Base-by-base conservation (phyloP, 2,113 vertebrate genomes). In the Cranoglanis bouderius region DNA sequence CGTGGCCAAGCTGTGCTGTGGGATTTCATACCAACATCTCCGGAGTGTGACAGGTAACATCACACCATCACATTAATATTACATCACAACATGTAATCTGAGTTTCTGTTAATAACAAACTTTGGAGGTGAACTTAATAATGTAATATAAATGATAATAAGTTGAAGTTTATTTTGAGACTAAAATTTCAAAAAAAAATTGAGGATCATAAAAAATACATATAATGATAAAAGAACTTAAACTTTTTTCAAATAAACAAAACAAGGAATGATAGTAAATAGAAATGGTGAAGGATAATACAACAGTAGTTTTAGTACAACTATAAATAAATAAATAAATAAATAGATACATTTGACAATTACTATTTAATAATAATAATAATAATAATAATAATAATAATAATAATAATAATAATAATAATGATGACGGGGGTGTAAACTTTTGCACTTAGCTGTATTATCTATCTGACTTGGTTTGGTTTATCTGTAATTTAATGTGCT, bases 1-100 rank as follows among this genome's bases (percentile, higher is more conserved):
- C 61, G 95, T 96, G 7, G 72, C 96, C 16, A 97, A 97, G 92
- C 95, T 97, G 72, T 96, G 96, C 94, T 97, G 96, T 57, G 96
- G 96, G 87, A 97, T 97, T 49, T 94, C 96, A 63, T 96, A 97
- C 14, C 94, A 96, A 29, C 96, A 95, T 61, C 90, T 96, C 12
- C 90, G 93, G 88, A 95, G 78, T 87, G 93, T 93, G 90, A 91
- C 96, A 61, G 96, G 96, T 97, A 95, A 16, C 10, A 8, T 26
- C 40, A 29, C 24, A 26, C 2, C 61, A 65, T n/a, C 61, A 65
- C 29, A 80, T 24, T 43, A 40, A 24, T 2, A 78, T 67, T 0
- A 35, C 65, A 67, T 35, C 65, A 67, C 26, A 13, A 12, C 29
- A 26, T n/a, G 29, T 67, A 12, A 67, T 70, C 70, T 67, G n/a